phyloP scores from a whole-genome alignment of 2,888 invertebrate species.

The Zaprionus lineosus region DNA sequence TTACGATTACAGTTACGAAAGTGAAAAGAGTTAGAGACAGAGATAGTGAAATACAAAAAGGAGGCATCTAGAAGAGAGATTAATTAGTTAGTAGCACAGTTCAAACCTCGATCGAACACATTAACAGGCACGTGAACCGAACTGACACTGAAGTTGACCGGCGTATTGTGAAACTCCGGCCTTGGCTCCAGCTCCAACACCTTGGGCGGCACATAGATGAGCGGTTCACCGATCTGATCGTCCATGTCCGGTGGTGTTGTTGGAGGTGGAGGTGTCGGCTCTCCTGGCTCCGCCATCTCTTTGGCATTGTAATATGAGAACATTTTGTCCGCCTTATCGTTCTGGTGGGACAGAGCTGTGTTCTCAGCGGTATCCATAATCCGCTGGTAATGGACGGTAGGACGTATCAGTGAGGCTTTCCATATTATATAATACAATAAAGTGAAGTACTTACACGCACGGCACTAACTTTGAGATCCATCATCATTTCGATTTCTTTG shows the following conservation, averaged over 20 bases:
- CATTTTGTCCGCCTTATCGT: conserved; percentile 84
- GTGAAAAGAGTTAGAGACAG: conserved; percentile 9
- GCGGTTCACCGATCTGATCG: conserved; percentile 85
- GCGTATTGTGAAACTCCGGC: conserved; percentile 90
- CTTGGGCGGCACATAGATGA: conserved; percentile 85
- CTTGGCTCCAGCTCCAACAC: conserved; percentile 87
- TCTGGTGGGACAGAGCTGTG: conserved; percentile 87
- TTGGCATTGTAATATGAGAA: conserved; percentile 89
- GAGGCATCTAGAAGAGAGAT: conserved; percentile 38
- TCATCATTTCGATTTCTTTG: conserved; percentile 92
- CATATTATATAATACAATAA: no score
- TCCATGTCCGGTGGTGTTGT: conserved; percentile 84
- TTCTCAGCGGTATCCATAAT: conserved; percentile 95
- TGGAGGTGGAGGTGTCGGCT: conserved; percentile 83
- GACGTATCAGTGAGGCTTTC: background rate
- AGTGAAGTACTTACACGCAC: conserved; percentile 86
- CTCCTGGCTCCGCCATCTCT: conserved; percentile 86
- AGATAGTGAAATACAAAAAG: conserved; percentile 15
- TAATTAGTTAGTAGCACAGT: conserved; percentile 16
- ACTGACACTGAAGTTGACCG: conserved; percentile 90
- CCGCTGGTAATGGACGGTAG: conserved; percentile 84
- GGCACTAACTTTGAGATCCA: conserved; percentile 93
- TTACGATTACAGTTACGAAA: conserved; percentile 31
- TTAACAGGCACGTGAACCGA: conserved; percentile 98
- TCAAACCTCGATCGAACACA: conserved; percentile 93